Conservation (phyloP, 2,113 vertebrate genomes). For the Apodemus sylvaticus region DNA sequence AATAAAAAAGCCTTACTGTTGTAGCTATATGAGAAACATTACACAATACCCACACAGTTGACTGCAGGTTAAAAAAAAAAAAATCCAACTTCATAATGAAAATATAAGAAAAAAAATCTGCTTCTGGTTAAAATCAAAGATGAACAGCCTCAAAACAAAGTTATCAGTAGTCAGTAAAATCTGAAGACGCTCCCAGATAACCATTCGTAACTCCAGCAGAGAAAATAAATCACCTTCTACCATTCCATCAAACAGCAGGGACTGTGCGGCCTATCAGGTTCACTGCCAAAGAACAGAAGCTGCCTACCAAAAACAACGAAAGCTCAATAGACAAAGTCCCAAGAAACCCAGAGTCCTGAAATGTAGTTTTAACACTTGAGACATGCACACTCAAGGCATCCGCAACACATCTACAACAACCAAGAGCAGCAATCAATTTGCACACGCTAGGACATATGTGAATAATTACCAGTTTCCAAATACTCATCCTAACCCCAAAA, state of each 20-base stretch:
- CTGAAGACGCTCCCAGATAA: slow-evolving; percentile 47
- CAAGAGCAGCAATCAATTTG: slow-evolving; percentile 37
- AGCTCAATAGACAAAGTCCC: neutral
- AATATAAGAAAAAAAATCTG: slow-evolving; percentile 58
- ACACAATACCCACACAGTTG: slow-evolving; percentile 39
- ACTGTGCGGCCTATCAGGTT: slow-evolving; percentile 45
- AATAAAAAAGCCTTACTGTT: neutral
- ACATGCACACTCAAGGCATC: slow-evolving; percentile 39
- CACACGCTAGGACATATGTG: slow-evolving; percentile 24
- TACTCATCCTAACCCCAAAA: neutral
- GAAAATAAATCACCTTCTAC: slow-evolving; percentile 50
- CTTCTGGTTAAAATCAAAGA: slow-evolving; percentile 59
- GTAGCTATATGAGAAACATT: slow-evolving; percentile 38
- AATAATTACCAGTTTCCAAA: slow-evolving; percentile 57
- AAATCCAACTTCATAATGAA: slow-evolving; percentile 53
- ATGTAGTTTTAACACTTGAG: slow-evolving; percentile 35
- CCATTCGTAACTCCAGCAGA: slow-evolving; percentile 49
- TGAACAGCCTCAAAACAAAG: slow-evolving; percentile 54
- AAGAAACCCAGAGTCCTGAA: slow-evolving; percentile 35
- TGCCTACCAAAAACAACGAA: neutral
- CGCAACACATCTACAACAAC: slow-evolving; percentile 40
- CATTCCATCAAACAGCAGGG: slow-evolving; percentile 47
- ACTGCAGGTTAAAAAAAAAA: slow-evolving; percentile 53
- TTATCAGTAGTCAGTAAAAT: slow-evolving; percentile 61
- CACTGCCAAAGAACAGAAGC: slow-evolving; percentile 42